Evolutionary conservation across 2,113 vertebrate species (phyloP).

Genomic region (Puffinus mauretanicus): DNA sequence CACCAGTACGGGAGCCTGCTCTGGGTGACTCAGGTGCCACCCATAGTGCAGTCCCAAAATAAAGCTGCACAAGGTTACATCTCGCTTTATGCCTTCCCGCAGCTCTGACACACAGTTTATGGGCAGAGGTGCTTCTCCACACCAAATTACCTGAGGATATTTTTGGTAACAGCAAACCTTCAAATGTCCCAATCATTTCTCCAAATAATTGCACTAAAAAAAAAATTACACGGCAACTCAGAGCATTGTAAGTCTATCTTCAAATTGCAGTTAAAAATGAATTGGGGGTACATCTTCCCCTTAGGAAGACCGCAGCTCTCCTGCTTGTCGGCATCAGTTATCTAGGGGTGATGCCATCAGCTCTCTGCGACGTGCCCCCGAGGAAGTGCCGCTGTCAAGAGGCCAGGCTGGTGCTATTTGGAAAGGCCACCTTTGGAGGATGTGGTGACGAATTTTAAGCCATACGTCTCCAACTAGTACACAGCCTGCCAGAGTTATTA

Average conservation of each 20-base stretch:
- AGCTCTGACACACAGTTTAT: neutral
- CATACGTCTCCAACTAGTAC: slow-evolving; percentile 7
- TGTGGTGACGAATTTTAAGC: neutral
- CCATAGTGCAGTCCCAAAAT: neutral
- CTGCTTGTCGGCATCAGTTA: neutral
- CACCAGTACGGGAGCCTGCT: neutral
- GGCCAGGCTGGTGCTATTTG: neutral
- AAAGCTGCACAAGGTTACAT: neutral
- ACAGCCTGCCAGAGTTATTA: slow-evolving; percentile 47
- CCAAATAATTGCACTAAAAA: neutral
- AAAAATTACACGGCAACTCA: neutral
- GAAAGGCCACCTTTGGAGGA: neutral
- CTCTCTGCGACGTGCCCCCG: fast-evolving
- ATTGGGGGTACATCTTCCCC: neutral
- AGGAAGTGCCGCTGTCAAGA: neutral
- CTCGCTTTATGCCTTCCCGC: neutral
- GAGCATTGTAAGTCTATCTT: neutral
- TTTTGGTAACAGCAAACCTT: neutral
- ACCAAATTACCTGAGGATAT: neutral
- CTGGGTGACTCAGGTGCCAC: neutral
- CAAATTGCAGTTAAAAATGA: neutral
- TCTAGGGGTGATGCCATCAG: neutral
- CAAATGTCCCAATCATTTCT: neutral
- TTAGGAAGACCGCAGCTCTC: neutral
- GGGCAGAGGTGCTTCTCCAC: neutral